Conservation (phyloP, 2,888 invertebrate species). For the Pelosia muscerda region DNA sequence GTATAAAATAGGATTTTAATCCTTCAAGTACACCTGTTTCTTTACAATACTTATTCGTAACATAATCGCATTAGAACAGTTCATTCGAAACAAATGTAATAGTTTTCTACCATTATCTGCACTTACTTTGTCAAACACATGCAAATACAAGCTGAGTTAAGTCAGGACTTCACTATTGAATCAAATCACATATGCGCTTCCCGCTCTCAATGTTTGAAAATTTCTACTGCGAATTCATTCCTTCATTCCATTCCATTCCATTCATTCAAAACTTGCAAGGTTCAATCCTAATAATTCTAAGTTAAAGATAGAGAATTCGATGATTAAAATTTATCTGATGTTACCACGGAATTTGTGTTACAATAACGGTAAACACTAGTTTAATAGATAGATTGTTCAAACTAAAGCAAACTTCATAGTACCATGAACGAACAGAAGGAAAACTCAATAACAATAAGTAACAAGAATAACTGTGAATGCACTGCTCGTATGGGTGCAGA, state of each 20-base stretch:
- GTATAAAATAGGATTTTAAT: background rate
- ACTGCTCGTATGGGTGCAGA: constrained; percentile 34
- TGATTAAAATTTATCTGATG: too few species aligned
- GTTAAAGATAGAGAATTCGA: too few species aligned
- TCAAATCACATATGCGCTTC: background rate
- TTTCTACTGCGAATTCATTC: background rate
- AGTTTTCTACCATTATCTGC: background rate
- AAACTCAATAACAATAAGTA: constrained; percentile 24
- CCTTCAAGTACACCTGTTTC: background rate
- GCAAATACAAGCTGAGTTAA: background rate
- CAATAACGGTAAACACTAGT: too few species aligned
- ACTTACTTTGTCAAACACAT: background rate
- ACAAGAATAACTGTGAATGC: constrained; percentile 27
- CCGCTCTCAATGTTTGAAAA: background rate
- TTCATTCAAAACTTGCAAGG: too few species aligned
- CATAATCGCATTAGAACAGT: background rate
- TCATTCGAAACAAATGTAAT: background rate
- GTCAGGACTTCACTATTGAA: background rate
- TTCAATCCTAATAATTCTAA: too few species aligned
- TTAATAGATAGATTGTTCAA: too few species aligned
- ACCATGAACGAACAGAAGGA: constrained; percentile 11
- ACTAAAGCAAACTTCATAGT: background rate
- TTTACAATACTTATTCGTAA: background rate
- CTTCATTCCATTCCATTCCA: too few species aligned
- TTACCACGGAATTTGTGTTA: too few species aligned